Percentiles rank a stretch among this genome's conserved stretches.
phyloP scores from a whole-genome alignment of 2,797 vertebrate genomes.

The Sebastes taczanowskii region DNA sequence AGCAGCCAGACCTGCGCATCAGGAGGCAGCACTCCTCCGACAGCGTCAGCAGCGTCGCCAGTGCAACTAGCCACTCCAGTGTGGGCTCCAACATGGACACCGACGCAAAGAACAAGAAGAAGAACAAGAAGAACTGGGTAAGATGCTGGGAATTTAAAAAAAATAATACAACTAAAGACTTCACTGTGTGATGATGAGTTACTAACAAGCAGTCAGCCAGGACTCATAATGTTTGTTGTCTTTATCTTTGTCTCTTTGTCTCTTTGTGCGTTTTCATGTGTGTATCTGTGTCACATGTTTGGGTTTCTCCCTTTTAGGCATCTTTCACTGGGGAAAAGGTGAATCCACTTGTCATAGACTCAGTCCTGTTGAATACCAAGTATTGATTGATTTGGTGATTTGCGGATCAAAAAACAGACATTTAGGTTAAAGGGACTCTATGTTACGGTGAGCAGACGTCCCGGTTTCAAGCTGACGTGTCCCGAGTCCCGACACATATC shows the following conservation, averaged over 20 bases:
- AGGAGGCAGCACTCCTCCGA: constrained; percentile 96
- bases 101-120: constrained; percentile 90
- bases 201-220: neutral
- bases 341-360: constrained; percentile 38
- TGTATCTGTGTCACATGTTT: constrained; percentile 35
- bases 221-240: neutral
- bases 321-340: constrained; percentile 76
- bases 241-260: constrained; percentile 24
- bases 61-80: constrained; percentile 96
- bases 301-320: constrained; percentile 54
- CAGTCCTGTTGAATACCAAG: neutral
- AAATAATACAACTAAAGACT: neutral
- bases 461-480: no score
- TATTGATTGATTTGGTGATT: constrained; percentile 9
- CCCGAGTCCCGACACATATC: no score
- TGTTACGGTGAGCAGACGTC: no score
- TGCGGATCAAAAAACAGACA: neutral
- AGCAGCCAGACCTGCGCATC: constrained; percentile 91
- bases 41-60: constrained; percentile 96
- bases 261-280: constrained; percentile 17
- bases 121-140: constrained; percentile 99
- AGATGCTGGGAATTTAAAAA: constrained; percentile 42
- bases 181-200: neutral
- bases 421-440: neutral
- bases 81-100: constrained; percentile 95